Evolutionary conservation across 2,888 invertebrate species (phyloP).

Genomic region (Osmoderma eremita): DNA sequence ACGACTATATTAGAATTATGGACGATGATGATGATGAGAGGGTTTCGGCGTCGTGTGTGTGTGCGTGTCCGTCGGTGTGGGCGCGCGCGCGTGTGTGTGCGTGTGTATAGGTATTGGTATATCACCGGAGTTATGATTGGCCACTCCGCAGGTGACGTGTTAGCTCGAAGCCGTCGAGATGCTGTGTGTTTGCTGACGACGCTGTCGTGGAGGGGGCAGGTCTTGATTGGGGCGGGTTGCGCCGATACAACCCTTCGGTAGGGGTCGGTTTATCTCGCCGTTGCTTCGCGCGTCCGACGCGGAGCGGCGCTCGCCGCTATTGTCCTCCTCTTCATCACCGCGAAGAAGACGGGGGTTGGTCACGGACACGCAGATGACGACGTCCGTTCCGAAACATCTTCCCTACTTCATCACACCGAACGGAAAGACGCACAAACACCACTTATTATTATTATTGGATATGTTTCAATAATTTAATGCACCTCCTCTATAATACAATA

Average conservation of each 20-base stretch:
- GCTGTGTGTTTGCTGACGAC: slow-evolving; percentile 62
- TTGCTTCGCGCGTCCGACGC: slow-evolving; percentile 49
- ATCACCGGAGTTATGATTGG: slow-evolving; percentile 54
- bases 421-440: too few species aligned
- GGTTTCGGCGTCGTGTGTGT: slow-evolving; percentile 47
- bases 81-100: slow-evolving; percentile 10
- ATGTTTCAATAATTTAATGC: too few species aligned
- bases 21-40: slow-evolving; percentile 15
- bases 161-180: slow-evolving; percentile 63
- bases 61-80: slow-evolving; percentile 46
- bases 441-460: too few species aligned
- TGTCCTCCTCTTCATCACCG: slow-evolving; percentile 44
- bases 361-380: neutral
- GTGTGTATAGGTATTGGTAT: slow-evolving; percentile 23
- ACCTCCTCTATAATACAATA: too few species aligned
- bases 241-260: slow-evolving; percentile 62
- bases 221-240: slow-evolving; percentile 59
- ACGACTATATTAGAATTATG: slow-evolving; percentile 44
- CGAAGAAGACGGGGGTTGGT: slow-evolving; percentile 7
- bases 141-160: slow-evolving; percentile 57
- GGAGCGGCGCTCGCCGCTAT: slow-evolving; percentile 50
- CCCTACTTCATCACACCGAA: too few species aligned
- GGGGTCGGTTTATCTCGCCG: slow-evolving; percentile 58
- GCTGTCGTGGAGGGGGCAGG: slow-evolving; percentile 60
- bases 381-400: slow-evolving; percentile 5